Base-by-base conservation (phyloP, 2,113 vertebrate species). In the Odontesthes bonariensis region DNA sequence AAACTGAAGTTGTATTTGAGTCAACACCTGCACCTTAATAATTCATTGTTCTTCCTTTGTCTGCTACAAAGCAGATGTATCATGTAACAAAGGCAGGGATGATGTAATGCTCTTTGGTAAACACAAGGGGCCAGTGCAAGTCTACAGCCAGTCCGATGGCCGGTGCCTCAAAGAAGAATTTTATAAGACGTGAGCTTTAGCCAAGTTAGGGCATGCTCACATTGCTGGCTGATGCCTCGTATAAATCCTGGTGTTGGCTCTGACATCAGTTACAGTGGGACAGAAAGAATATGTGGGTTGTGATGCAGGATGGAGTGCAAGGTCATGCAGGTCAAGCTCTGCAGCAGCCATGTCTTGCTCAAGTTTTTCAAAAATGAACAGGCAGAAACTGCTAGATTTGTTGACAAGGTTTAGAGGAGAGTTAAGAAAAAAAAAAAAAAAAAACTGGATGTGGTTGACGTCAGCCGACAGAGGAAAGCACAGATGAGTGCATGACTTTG, bases 41-140 rank as follows among this genome's bases (percentile, higher is more conserved):
- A 31, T 8, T 57, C 2, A 42, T 17, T 7, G 49, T 32, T 16
- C 16, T 54, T 22, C 11, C 20, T 42, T 38, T 40, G 14, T 53
- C 10, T 65, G 13, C 9, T 4, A 6, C 12, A 38, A 14, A 23
- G 9, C 40, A 57, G 16, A 64, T 17, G n/a, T 0, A 32, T 20
- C 16, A 4, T 33, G 7, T 32, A 2, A 56, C 61, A 71, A 7
- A 63, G 13, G 32, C 22, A 12, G 31, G 33, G n/a, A 2, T 19
- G 46, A 20, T 86, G 89, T 74, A 90, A 89, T 91, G 69, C 52
- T 68, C 52, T 38, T 5, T 58, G 58, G 17, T 44, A 47, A 75
- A 84, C 90, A 88, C 89, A 81, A 85, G 90, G 81, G 86, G 89
- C 40, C 88, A 90, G 76, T 91, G 82, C 58, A 62, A 71, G 58